Evolutionary conservation across 2,888 invertebrate genomes (phyloP).

Genomic region (Periphyllus acericola): DNA sequence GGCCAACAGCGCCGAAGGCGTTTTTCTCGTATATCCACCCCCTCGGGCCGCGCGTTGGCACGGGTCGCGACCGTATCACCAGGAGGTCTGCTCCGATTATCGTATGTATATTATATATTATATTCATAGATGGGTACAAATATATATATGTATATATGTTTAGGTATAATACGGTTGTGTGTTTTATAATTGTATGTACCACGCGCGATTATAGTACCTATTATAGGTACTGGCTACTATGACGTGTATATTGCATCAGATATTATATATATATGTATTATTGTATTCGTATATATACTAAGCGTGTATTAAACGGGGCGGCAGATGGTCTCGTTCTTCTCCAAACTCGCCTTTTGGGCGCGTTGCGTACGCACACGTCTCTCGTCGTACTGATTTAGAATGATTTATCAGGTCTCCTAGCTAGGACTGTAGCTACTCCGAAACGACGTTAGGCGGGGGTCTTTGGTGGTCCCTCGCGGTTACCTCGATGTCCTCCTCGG

Average conservation of each 20-base stretch:
- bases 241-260: no score
- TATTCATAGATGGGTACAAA: not conserved
- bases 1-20: slow-evolving; percentile 3
- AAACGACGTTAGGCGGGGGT: not conserved
- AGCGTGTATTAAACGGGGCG: not conserved
- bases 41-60: slow-evolving; percentile 5
- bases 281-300: not conserved
- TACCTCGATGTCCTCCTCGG: not conserved
- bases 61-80: slow-evolving; percentile 14
- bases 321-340: slow-evolving; percentile 2
- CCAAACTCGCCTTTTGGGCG: not conserved
- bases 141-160: not conserved
- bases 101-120: not conserved
- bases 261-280: no score
- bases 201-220: not conserved
- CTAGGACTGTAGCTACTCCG: not conserved
- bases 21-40: slow-evolving; percentile 23
- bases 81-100: slow-evolving; percentile 19
- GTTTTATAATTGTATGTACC: not conserved
- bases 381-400: slow-evolving; percentile 7
- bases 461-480: not conserved
- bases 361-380: no score
- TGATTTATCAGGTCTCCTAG: slow-evolving; percentile 49
- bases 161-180: no score
- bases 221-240: no score